These are phyloP conservation scores for Larimichthys polyactis DNA, from an alignment of 2,113 vertebrate genomes.

Conservation along the genomic window DNA sequence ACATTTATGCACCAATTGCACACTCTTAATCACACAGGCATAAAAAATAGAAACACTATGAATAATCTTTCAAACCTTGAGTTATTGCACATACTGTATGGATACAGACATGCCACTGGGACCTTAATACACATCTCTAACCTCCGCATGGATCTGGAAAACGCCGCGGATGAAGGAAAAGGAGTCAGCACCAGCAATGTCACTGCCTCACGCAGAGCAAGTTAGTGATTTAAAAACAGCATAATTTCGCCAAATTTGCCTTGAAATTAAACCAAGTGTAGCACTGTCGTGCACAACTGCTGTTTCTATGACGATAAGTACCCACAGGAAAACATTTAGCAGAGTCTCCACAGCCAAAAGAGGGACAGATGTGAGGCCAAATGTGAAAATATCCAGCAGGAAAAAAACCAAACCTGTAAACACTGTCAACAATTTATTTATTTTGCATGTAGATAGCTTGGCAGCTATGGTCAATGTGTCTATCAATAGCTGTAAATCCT, in stretches of 20 bases:
- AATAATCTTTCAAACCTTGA: conserved; percentile 29
- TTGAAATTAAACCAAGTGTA: conserved; percentile 2
- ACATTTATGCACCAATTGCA: conserved; percentile 16
- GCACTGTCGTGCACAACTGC: not conserved
- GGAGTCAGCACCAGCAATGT: not conserved
- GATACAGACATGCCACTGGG: not conserved
- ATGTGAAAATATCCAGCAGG: conserved; percentile 17
- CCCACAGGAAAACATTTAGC: conserved; percentile 2
- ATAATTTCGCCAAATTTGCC: conserved; percentile 6
- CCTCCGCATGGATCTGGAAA: not conserved
- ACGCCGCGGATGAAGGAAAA: not conserved
- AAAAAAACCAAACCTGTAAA: not conserved
- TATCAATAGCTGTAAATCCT: conserved; percentile 18
- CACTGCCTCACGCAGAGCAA: not conserved
- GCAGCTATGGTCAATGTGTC: conserved; percentile 21
- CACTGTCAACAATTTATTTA: not conserved
- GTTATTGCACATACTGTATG: not conserved
- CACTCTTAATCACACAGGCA: conserved; percentile 11
- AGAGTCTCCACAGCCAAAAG: not conserved
- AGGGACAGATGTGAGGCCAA: conserved; percentile 23
- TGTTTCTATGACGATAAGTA: conserved; percentile 26
- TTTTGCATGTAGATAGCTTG: not conserved
- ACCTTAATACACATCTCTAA: not conserved
- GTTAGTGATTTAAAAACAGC: conserved; percentile 1
- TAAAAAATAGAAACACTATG: conserved; percentile 1